Conservation (phyloP, 2,888 invertebrate species). For the Mamestra brassicae region DNA sequence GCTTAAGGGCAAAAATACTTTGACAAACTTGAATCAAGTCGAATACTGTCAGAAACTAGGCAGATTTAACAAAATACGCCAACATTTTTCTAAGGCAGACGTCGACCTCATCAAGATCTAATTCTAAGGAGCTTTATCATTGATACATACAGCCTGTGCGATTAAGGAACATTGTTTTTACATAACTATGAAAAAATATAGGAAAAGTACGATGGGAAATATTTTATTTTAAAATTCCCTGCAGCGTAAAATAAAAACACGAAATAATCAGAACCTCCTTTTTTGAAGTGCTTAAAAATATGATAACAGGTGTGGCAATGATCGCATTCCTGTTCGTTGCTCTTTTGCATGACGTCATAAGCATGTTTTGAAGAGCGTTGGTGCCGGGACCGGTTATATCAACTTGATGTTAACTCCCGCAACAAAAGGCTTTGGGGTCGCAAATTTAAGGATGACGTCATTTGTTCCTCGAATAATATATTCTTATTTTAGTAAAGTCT, state of each 20-base stretch:
- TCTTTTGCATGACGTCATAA: conserved; percentile 64
- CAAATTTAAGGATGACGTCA: conserved; percentile 51
- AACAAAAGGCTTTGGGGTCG: conserved; percentile 47
- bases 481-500: background rate
- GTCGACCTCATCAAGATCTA: background rate
- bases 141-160: background rate
- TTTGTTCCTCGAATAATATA: background rate
- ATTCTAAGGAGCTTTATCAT: background rate
- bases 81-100: background rate
- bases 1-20: background rate
- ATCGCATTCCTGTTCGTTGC: conserved; percentile 53
- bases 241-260: background rate
- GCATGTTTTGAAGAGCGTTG: conserved; percentile 60
- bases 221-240: background rate
- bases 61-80: background rate
- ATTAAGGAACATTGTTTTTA: background rate
- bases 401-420: conserved; percentile 55
- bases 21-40: background rate
- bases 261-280: background rate
- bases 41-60: too few relatives aligned
- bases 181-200: background rate
- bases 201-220: background rate
- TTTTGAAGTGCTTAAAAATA: conserved; percentile 10
- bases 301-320: conserved; percentile 48
- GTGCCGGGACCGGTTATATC: conserved; percentile 64